Evolutionary conservation across 2,797 vertebrate genomes (phyloP).

Genomic region (Nannoperca obscura): DNA sequence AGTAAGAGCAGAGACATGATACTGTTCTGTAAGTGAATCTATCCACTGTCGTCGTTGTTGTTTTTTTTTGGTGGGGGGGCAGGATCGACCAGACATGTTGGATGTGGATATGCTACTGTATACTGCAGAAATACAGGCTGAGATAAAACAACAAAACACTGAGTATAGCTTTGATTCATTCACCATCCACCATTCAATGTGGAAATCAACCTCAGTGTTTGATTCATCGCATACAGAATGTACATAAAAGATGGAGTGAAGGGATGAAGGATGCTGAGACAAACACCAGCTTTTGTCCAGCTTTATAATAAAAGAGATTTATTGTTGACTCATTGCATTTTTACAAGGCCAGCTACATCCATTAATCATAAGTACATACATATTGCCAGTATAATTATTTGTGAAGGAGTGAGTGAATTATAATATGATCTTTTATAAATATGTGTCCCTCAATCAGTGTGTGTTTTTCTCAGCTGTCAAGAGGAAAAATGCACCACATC

Average conservation of each 20-base stretch:
- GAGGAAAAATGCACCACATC: slow-evolving; percentile 55
- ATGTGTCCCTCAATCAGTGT: slow-evolving; percentile 9
- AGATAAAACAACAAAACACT: background rate
- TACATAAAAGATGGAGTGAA: background rate
- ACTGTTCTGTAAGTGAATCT: slow-evolving; percentile 32
- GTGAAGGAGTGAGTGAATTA: background rate
- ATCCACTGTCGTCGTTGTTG: background rate
- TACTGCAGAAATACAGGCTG: background rate
- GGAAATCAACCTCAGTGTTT: slow-evolving; percentile 8
- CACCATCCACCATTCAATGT: slow-evolving; percentile 4
- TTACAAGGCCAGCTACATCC: background rate
- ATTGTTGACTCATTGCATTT: background rate
- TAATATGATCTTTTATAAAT: slow-evolving; percentile 15
- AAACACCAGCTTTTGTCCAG: slow-evolving; percentile 3
- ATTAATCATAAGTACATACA: slow-evolving; percentile 11
- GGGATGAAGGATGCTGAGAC: background rate
- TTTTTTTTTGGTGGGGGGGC: background rate
- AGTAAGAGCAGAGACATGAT: slow-evolving; percentile 51
- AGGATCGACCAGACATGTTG: background rate
- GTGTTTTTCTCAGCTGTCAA: slow-evolving; percentile 47
- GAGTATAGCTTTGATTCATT: slow-evolving; percentile 1
- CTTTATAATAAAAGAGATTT: slow-evolving; percentile 10
- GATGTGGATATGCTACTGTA: background rate
- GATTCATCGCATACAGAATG: background rate
- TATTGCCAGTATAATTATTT: slow-evolving; percentile 30